Percentiles rank a stretch among this genome's conserved stretches.
phyloP scores from a whole-genome alignment of 23 tunicate genomes.

The Aplidium turbinatum region DNA sequence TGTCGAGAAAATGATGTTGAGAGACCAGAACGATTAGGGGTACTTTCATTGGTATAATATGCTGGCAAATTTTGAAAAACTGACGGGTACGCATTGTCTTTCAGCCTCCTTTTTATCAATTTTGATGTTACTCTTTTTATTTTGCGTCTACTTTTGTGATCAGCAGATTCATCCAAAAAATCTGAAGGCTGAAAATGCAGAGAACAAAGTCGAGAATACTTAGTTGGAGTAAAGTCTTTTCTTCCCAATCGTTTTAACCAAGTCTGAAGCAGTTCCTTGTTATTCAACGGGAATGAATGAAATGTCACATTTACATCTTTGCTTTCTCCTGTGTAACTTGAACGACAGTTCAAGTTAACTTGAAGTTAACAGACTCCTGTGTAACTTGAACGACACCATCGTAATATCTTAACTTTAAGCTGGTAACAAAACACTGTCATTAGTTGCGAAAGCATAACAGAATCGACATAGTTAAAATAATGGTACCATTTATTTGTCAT shows the following conservation, averaged over 20 bases:
- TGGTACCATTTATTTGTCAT: too few species aligned
- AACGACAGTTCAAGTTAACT: too few species aligned
- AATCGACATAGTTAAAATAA: too few species aligned
- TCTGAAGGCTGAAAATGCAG: conserved; percentile 20
- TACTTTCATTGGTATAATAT: conserved; percentile 1
- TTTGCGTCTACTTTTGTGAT: conserved; percentile 10
- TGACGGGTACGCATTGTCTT: conserved; percentile 15
- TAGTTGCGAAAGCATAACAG: too few species aligned
- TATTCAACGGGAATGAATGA: conserved; percentile 5
- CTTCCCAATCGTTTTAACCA: conserved; percentile 16
- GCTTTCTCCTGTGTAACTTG: conserved; percentile 6
- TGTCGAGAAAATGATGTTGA: conserved; percentile 13
- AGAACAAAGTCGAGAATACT: conserved; percentile 6
- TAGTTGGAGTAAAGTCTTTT: conserved; percentile 15
- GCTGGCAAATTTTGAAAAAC: conserved; percentile 14
- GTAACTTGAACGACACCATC: too few species aligned
- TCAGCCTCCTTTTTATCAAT: conserved; percentile 7
- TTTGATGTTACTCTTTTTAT: conserved; percentile 26
- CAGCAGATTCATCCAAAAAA: conserved; percentile 11
- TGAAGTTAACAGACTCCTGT: too few species aligned
- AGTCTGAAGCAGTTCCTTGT: background rate
- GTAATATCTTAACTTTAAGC: too few species aligned
- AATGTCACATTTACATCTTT: conserved; percentile 7
- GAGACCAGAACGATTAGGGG: background rate
- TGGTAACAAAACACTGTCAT: too few species aligned